Percentiles rank a stretch among this genome's conserved stretches.
phyloP scores from a whole-genome alignment of 2,888 invertebrate species.

The Tubiluchus corallicola region DNA sequence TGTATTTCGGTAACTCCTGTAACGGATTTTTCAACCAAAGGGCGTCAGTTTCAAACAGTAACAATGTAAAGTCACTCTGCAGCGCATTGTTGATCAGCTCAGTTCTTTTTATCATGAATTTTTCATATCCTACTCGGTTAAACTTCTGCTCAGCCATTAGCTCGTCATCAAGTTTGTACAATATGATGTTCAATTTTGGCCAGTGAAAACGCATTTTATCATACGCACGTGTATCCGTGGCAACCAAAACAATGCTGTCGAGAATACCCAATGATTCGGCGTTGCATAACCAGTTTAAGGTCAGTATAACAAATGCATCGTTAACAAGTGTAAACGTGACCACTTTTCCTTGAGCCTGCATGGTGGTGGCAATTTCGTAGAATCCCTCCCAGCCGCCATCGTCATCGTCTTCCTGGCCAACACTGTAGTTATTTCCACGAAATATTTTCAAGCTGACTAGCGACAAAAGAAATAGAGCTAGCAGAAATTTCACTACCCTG shows the following conservation, averaged over 20 bases:
- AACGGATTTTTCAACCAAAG: neutral
- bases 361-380: neutral
- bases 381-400: no score
- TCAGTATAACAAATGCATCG: neutral
- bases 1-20: neutral
- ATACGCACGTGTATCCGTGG: neutral
- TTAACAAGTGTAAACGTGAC: neutral
- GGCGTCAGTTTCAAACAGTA: constrained; percentile 1
- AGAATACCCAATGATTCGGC: neutral
- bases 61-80: neutral
- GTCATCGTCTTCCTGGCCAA: no score
- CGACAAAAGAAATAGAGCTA: no score
- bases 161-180: neutral
- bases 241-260: neutral
- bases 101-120: neutral
- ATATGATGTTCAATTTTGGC: neutral
- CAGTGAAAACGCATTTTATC: neutral
- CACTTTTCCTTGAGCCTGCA: neutral
- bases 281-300: neutral
- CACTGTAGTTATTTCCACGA: no score
- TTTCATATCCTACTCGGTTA: neutral
- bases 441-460: no score
- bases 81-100: neutral
- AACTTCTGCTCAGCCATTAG: neutral
- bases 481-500: no score